These are phyloP conservation scores for Cygnus buccinator DNA, from an alignment of 2,113 vertebrate species.

Conservation along the genomic window DNA sequence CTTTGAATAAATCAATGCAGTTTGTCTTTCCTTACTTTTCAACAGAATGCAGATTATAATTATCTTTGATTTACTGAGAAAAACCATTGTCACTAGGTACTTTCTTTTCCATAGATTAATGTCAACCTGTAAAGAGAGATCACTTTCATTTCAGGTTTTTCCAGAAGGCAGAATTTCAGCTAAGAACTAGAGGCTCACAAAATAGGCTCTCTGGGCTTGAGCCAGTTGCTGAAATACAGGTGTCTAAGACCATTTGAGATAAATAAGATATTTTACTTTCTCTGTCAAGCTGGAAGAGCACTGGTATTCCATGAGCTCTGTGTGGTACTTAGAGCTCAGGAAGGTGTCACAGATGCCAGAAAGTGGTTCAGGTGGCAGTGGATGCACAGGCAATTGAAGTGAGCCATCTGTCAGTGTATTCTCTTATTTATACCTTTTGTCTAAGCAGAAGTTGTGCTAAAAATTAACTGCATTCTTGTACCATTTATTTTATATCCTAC, in stretches of 20 bases:
- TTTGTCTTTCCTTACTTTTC: neutral
- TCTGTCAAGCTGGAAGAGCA: neutral
- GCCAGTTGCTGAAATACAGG: neutral
- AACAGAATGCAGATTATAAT: neutral
- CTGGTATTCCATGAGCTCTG: neutral
- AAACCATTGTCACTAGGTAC: neutral
- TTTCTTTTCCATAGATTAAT: neutral
- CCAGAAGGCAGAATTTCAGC: neutral
- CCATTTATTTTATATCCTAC: neutral
- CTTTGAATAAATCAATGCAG: neutral
- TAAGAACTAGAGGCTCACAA: neutral
- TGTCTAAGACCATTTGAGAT: neutral
- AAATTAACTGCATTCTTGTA: neutral
- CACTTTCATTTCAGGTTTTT: neutral
- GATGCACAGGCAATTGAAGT: neutral
- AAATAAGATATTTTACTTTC: neutral
- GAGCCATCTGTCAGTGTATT: neutral
- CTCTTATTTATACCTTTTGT: neutral
- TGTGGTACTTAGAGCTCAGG: neutral
- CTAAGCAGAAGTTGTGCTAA: neutral
- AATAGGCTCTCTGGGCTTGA: neutral
- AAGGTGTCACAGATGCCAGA: neutral
- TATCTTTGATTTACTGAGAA: neutral
- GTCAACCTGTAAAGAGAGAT: neutral
- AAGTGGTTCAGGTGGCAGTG: neutral